Percentiles rank a stretch among this genome's conserved stretches.
phyloP scores from a whole-genome alignment of 2,888 invertebrate species.

The Oxyteleia sp. region DNA sequence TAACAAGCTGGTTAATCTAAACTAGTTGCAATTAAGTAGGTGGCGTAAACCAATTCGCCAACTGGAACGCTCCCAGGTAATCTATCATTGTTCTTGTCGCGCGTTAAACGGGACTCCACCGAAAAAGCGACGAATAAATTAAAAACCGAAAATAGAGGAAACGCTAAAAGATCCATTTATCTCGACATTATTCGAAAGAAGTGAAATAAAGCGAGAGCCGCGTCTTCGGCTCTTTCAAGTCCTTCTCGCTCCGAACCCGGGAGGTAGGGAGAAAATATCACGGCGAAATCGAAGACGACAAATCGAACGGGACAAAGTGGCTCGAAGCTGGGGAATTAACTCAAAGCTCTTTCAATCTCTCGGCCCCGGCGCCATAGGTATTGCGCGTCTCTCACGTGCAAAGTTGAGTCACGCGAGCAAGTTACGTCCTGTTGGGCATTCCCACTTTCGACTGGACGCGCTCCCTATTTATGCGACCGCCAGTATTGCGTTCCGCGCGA shows the following conservation, averaged over 20 bases:
- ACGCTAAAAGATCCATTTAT: conserved; percentile 26
- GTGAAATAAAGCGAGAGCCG: conserved; percentile 18
- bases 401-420: conserved; percentile 9
- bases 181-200: conserved; percentile 35
- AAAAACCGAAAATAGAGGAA: conserved; percentile 15
- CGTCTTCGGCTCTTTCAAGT: conserved; percentile 7
- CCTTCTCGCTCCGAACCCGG: conserved; percentile 12
- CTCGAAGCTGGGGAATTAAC: conserved; percentile 61
- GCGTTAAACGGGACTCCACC: conserved; percentile 29
- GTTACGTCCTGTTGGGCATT: not conserved
- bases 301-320: conserved; percentile 67
- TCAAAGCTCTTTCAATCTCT: conserved; percentile 63
- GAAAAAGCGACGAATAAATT: conserved; percentile 32
- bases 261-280: conserved; percentile 55
- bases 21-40: conserved; percentile 56
- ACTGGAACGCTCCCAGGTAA: conserved; percentile 45
- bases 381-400: conserved; percentile 47
- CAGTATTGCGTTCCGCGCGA: no score
- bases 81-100: conserved; percentile 52
- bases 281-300: conserved; percentile 59
- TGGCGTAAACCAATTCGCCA: conserved; percentile 50
- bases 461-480: no score
- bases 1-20: conserved; percentile 63
- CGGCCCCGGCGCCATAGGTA: conserved; percentile 50
- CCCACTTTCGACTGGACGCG: not conserved